Percentiles rank a stretch among this genome's conserved stretches.
phyloP scores from a whole-genome alignment of 2,888 invertebrate genomes.

The Drosophila emarginata region DNA sequence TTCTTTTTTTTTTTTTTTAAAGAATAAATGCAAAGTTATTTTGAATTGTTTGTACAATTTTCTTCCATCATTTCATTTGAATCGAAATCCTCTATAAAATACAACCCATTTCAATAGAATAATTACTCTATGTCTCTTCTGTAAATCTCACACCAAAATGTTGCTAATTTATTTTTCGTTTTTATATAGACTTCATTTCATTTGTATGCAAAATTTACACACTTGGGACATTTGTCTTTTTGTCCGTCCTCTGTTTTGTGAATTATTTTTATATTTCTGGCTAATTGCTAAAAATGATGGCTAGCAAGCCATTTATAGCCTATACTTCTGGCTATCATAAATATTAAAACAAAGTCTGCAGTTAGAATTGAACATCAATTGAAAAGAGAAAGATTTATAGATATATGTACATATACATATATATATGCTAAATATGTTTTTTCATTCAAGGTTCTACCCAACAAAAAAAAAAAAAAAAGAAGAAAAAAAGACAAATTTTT shows the following conservation, averaged over 20 bases:
- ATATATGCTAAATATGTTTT: too few relatives aligned
- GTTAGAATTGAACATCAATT: background rate
- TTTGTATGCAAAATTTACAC: constrained; percentile 7
- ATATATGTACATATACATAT: too few relatives aligned
- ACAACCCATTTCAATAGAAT: background rate
- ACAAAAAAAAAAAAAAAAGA: too few relatives aligned
- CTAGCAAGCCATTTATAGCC: background rate
- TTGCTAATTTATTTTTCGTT: constrained; percentile 1
- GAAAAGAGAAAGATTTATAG: too few relatives aligned
- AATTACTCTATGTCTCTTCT: too few relatives aligned
- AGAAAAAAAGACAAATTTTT: too few relatives aligned
- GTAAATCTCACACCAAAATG: too few relatives aligned
- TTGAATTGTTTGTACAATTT: too few relatives aligned
- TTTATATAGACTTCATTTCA: background rate
- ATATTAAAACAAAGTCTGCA: background rate
- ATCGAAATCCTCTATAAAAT: too few relatives aligned
- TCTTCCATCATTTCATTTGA: too few relatives aligned
- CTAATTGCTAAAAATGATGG: constrained; percentile 51
- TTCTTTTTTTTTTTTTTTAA: background rate
- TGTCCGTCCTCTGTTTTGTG: constrained; percentile 49
- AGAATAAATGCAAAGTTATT: background rate
- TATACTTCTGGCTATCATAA: background rate
- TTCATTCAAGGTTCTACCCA: background rate
- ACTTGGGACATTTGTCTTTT: constrained; percentile 34
- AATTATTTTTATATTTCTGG: constrained; percentile 58